Conservation (phyloP, 2,888 invertebrate genomes). For the Andrena haemorrhoa region DNA sequence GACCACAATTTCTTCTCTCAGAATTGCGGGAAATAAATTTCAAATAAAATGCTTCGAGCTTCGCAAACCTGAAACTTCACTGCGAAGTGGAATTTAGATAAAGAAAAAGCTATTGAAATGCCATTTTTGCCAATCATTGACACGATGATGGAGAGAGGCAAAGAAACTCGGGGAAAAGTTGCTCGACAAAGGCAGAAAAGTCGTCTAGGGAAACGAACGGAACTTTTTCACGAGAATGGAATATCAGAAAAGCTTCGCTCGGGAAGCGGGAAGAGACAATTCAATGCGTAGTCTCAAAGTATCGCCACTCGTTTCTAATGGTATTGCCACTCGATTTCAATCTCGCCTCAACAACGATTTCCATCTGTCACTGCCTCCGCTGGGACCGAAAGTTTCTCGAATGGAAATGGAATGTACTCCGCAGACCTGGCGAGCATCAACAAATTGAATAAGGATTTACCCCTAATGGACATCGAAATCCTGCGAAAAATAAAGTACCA, state of each 20-base stretch:
- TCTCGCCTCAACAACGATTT: constrained; percentile 61
- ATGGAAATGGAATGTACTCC: constrained; percentile 45
- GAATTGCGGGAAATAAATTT: neutral
- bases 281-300: constrained; percentile 58
- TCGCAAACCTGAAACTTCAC: too few species aligned
- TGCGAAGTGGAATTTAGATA: too few species aligned
- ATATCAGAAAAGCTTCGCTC: constrained; percentile 26
- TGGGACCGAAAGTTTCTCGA: constrained; percentile 37
- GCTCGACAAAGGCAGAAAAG: constrained; percentile 13
- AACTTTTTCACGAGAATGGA: constrained; percentile 24
- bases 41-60: neutral
- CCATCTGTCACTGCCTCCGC: constrained; percentile 56
- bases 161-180: neutral
- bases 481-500: neutral
- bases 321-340: constrained; percentile 73
- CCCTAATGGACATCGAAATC: constrained; percentile 28
- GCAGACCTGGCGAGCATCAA: neutral
- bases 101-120: too few species aligned
- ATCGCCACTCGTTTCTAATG: constrained; percentile 64
- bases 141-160: neutral
- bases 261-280: constrained; percentile 58
- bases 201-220: constrained; percentile 9
- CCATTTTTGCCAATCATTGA: too few species aligned
- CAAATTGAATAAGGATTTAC: constrained; percentile 39
- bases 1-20: neutral